Conservation (phyloP, 2,113 vertebrate genomes). For the Antechinus stuartii region DNA sequence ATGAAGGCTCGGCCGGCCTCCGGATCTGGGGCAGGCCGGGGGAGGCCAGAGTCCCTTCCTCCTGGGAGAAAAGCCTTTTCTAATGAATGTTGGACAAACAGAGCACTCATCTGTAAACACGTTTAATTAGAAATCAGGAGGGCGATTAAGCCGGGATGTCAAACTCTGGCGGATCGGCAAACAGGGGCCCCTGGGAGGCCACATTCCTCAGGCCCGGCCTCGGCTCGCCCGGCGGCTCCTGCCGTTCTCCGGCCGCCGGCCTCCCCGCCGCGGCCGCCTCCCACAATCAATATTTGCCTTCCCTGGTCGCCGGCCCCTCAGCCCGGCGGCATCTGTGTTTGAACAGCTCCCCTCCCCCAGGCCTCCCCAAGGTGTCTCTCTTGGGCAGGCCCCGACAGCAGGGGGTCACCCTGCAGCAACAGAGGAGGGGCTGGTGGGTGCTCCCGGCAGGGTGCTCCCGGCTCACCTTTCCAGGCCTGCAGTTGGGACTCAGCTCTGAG, state of each 20-base stretch:
- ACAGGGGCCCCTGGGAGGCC: slow-evolving; percentile 76
- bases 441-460: too few species aligned
- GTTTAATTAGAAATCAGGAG: slow-evolving; percentile 74
- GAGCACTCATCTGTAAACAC: slow-evolving; percentile 84
- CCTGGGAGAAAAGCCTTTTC: slow-evolving; percentile 81
- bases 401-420: not conserved
- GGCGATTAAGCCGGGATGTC: slow-evolving; percentile 76
- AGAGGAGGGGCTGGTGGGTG: not conserved
- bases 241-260: slow-evolving; percentile 69
- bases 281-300: slow-evolving; percentile 87
- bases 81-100: slow-evolving; percentile 83
- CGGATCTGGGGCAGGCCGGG: not conserved
- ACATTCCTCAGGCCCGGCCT: slow-evolving; percentile 79
- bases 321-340: slow-evolving; percentile 85
- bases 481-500: too few species aligned
- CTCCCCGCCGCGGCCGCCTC: slow-evolving; percentile 77
- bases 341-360: slow-evolving; percentile 72
- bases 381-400: not conserved
- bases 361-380: slow-evolving; percentile 1
- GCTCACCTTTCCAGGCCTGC: not conserved
- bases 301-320: slow-evolving; percentile 11
- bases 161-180: slow-evolving; percentile 81
- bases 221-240: slow-evolving; percentile 70
- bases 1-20: not conserved
- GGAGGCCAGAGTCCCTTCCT: slow-evolving; percentile 66